Evolutionary conservation across 2,113 vertebrate species (phyloP), one percentile per base, ranked within the genome.

Genomic region (Plestiodon gilberti): DNA sequence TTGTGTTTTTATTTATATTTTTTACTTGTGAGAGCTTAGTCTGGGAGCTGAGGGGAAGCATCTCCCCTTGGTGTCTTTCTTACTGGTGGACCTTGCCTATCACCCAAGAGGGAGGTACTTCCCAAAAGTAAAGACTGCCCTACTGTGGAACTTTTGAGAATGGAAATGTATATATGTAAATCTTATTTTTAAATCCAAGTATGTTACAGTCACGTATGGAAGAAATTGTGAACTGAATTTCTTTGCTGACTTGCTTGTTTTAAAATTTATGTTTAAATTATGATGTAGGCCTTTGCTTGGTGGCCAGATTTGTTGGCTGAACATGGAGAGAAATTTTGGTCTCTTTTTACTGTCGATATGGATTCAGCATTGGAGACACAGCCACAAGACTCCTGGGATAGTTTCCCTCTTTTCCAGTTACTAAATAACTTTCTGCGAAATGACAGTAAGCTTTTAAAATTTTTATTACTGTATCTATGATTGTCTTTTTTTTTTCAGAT

Each of bases 371-470:
- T 99, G 57, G 97, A 97, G 83, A 96, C 96, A 30, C 98, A 99
- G 91, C 97, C 97, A 0, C 96, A 97, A 1, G 98, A 99, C 92
- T 99, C 98, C 65, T 99, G 99, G 99, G 97, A 98, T 92, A 99
- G 98, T 92, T 99, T 99, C 91, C 98, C 98, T 1, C 97, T 99
- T 82, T 99, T 99, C 94, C 99, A 99, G 90, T 96, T 99, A 64
- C 97, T 98, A 91, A 99, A 99, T 96, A 99, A 99, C 86, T 98
- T 97, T 95, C 97, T 99, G 87, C 96, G 96, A 89, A 97, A 95
- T 69, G 98, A 99, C 86, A 78, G 99, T 99, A 95, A 98, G 98
- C 86, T 88, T 43, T 81, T 86, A 20, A 1, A 25, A 10, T 2
- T 83, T 82, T 85, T 1, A 0, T 28, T 81, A 15, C 8, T 38